Percentiles rank a stretch among this genome's conserved stretches.
These are phyloP conservation scores for Leptestheria dahalacensis DNA, from an alignment of 1,140 invertebrate species.

Conservation along the genomic window DNA sequence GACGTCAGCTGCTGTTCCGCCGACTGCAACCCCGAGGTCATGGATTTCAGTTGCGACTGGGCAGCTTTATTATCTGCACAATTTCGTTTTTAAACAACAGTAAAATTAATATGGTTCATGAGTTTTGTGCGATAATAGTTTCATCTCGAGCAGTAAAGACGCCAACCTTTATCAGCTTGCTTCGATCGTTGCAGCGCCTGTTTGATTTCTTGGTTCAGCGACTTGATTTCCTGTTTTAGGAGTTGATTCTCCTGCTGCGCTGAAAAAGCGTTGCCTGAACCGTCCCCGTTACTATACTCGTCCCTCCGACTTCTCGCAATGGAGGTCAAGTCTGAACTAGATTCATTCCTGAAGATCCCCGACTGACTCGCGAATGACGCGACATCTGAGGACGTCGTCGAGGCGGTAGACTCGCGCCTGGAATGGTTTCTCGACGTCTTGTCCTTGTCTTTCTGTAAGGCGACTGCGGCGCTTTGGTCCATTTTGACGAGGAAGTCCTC, in stretches of 20 bases:
- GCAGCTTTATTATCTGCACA: constrained; percentile 1
- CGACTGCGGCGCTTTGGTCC: constrained; percentile 66
- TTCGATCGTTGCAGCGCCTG: constrained; percentile 35
- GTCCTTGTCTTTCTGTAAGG: constrained; percentile 27
- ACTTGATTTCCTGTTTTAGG: constrained; percentile 39
- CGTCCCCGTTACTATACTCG: too few species aligned
- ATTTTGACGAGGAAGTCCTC: constrained; percentile 70
- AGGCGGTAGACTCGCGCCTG: constrained; percentile 11
- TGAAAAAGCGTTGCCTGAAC: constrained; percentile 5
- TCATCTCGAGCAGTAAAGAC: too few species aligned
- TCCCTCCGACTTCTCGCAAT: too few species aligned
- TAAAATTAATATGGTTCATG: too few species aligned
- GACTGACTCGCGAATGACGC: constrained; percentile 4
- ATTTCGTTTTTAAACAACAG: neutral
- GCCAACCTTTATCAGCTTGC: constrained; percentile 37
- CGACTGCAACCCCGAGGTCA: neutral
- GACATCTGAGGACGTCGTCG: neutral
- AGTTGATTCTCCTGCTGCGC: constrained; percentile 29
- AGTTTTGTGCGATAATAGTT: too few species aligned
- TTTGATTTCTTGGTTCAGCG: constrained; percentile 39
- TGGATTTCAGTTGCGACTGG: neutral
- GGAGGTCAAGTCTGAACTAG: neutral
- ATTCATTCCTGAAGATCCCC: neutral
- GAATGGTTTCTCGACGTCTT: constrained; percentile 14
- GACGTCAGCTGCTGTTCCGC: constrained; percentile 2